Percentiles rank a stretch among this genome's conserved stretches.
Conservation (phyloP, 2,113 vertebrate species). For the Varanus salvator region DNA sequence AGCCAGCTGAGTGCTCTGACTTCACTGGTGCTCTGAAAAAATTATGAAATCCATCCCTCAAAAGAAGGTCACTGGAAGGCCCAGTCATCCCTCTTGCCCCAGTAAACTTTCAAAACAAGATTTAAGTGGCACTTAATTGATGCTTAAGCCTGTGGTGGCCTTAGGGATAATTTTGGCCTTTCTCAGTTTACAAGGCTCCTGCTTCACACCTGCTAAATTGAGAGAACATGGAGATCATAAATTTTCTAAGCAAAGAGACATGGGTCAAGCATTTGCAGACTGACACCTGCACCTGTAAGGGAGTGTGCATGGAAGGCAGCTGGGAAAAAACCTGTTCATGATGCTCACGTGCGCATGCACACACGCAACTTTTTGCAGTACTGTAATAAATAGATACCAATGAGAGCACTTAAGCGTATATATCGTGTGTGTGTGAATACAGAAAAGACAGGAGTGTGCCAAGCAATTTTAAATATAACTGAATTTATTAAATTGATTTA, state of each 20-base stretch:
- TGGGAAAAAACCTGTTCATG: neutral
- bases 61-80: constrained; percentile 2
- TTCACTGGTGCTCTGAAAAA: neutral
- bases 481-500: neutral
- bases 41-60: neutral
- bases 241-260: neutral
- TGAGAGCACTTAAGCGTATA: neutral
- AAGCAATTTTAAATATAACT: neutral
- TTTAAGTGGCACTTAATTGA: constrained; percentile 51
- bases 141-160: neutral
- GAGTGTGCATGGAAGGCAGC: neutral
- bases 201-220: constrained; percentile 31
- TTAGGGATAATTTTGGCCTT: neutral
- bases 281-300: constrained; percentile 28
- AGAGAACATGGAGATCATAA: constrained; percentile 20
- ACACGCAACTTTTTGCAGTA: neutral
- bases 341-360: too few relatives aligned
- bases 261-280: constrained; percentile 21
- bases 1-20: neutral
- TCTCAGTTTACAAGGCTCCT: constrained; percentile 34
- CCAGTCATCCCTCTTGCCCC: neutral
- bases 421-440: neutral
- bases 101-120: constrained; percentile 49
- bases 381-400: neutral
- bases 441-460: neutral